Percentiles rank a stretch among this genome's conserved stretches.
phyloP scores from a whole-genome alignment of 1,140 invertebrate species.

The Zophobas atratus region DNA sequence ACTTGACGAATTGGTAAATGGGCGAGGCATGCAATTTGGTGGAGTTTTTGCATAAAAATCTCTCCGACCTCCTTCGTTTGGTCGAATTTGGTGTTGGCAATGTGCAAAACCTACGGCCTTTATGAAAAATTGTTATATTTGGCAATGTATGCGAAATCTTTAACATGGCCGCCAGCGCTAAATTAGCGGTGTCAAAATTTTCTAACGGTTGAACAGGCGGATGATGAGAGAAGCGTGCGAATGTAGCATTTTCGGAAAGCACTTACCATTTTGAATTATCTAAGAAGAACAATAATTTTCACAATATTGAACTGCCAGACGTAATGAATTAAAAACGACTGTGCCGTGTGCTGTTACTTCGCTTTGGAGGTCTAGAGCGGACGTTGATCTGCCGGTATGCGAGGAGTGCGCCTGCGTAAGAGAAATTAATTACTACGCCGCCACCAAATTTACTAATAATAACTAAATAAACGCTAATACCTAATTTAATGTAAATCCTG shows the following conservation, averaged over 20 bases:
- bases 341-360: constrained; percentile 47
- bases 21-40: constrained; percentile 4
- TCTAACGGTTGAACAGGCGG: constrained; percentile 1
- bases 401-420: constrained; percentile 57
- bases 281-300: constrained; percentile 59
- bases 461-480: constrained; percentile 18
- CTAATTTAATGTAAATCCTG: neutral
- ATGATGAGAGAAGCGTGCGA: constrained; percentile 28
- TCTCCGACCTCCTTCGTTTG: neutral
- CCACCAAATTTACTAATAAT: constrained; percentile 45
- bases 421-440: constrained; percentile 57
- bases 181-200: constrained; percentile 53
- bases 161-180: constrained; percentile 59
- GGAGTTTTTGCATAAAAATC: neutral
- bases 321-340: constrained; percentile 58
- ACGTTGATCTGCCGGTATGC: constrained; percentile 66
- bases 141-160: constrained; percentile 50
- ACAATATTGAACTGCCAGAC: constrained; percentile 62
- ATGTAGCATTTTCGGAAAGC: constrained; percentile 19
- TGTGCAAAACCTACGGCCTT: neutral
- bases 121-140: constrained; percentile 33
- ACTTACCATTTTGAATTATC: constrained; percentile 67
- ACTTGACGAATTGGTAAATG: constrained; percentile 30
- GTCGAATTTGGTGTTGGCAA: constrained; percentile 11
- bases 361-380: constrained; percentile 59